Base-by-base conservation (phyloP, 2,888 invertebrate genomes). In the Phyllotreta striolata region DNA sequence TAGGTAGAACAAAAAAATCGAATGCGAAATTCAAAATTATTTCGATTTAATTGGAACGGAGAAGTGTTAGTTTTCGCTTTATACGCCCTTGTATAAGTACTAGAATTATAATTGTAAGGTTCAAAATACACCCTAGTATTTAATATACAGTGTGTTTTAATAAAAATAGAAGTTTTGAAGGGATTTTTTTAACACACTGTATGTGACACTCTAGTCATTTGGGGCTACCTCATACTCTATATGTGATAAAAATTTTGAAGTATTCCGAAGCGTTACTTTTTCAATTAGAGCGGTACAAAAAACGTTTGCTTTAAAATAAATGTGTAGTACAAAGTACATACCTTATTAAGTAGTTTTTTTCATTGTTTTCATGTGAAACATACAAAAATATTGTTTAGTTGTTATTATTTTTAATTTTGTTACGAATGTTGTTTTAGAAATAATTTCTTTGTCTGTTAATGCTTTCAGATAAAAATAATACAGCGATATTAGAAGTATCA, bases 201-300 rank as follows among this genome's bases (percentile, higher is more conserved):
- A 41, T 58, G 52, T 52, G 59, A 59, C 59, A 43, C 64, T 57
- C 69, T 71, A 72, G 72, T 71, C 71, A 68, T 66, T 66, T 58
- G 52, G 64, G 67, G 69, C 73, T 73, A 73, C 73, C 73, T 73
- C 73, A 71, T 61, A 63, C 64, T 69, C 63, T 52, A 67, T 66
- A 69, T 66, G 71, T 71, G 73, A 71, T 73, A 71, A 69, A n/a
- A 66, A 55, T 47, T 35, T 12, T 34, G 47, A 46, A 55, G 8
- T 49, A 52, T 46, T 58, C 58, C 54, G 63, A 40, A 13, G 38
- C 44, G 52, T 59, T 59, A 41, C 51, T 62, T 40, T 49, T 35
- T 34, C 43, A 52, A 37, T 43, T 55, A 35, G 57, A 35, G 43
- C 51, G 56, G 56, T 57, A 63, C 57, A 63, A 62, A 63, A 41